Evolutionary conservation across 1,140 invertebrate species (phyloP).

Genomic region (Drosophila littoralis): DNA sequence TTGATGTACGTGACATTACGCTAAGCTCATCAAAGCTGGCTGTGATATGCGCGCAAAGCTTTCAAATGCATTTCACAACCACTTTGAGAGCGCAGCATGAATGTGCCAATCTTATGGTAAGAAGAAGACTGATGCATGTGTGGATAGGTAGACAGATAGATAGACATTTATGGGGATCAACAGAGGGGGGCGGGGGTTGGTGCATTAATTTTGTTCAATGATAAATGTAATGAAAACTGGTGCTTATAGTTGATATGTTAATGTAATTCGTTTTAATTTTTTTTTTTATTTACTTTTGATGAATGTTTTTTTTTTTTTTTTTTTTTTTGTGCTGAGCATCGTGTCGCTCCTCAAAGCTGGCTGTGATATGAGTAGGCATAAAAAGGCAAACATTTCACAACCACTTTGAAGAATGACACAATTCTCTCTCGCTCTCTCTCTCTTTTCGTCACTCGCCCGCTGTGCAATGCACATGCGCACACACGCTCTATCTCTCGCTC

Average conservation of each 20-base stretch:
- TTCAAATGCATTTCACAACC: conserved; percentile 90
- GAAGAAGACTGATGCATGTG: conserved; percentile 6
- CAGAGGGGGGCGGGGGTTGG: background rate
- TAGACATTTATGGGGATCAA: background rate
- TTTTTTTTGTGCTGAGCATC: conserved; percentile 71
- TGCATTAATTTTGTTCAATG: conserved; percentile 46
- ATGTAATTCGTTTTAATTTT: background rate
- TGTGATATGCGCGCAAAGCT: conserved; percentile 90
- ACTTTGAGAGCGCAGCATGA: conserved; percentile 87
- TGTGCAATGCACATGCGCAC: background rate
- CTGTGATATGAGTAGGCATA: conserved; percentile 91
- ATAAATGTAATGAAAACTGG: conserved; percentile 40
- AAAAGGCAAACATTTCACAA: conserved; percentile 90
- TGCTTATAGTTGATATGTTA: background rate
- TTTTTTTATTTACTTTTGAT: conserved; percentile 17
- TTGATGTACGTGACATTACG: conserved; percentile 78
- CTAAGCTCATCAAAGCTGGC: conserved; percentile 95
- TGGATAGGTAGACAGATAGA: conserved; percentile 12
- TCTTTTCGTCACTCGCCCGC: background rate
- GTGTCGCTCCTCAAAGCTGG: conserved; percentile 93
- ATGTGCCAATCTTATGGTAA: conserved; percentile 60
- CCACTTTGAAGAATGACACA: conserved; percentile 88
- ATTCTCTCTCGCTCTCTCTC: conserved; percentile 46
- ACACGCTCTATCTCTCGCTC: conserved; percentile 2
- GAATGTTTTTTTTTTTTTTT: conserved; percentile 4